Evolutionary conservation across 1,140 invertebrate species (phyloP).

Genomic region (Drosophila willistoni): DNA sequence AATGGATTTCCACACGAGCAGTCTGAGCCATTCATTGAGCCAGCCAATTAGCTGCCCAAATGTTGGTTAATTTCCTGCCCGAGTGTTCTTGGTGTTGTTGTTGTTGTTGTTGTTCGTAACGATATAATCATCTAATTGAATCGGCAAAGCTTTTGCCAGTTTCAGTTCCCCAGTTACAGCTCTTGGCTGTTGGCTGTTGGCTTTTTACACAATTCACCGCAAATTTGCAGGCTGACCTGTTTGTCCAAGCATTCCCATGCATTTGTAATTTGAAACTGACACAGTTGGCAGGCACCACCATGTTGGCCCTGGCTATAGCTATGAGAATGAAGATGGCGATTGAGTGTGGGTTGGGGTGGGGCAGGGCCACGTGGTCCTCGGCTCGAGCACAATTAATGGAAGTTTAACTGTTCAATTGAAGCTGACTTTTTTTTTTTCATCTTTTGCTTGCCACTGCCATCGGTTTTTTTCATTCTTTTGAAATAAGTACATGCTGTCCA

Average conservation of each 20-base stretch:
- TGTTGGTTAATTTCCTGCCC: constrained; percentile 74
- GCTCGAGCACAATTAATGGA: constrained; percentile 79
- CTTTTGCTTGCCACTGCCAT: constrained; percentile 11
- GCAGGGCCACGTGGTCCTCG: constrained; percentile 41
- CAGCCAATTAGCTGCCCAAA: constrained; percentile 79
- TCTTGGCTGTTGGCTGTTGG: background rate
- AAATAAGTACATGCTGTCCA: constrained; percentile 72
- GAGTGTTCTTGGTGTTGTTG: constrained; percentile 44
- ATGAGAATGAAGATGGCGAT: constrained; percentile 36
- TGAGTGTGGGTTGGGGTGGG: constrained; percentile 1
- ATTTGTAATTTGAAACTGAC: constrained; percentile 79
- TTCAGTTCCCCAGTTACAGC: background rate
- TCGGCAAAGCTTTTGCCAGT: constrained; percentile 35
- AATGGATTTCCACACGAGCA: constrained; percentile 77
- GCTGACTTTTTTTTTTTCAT: constrained; percentile 57
- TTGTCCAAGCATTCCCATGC: constrained; percentile 71
- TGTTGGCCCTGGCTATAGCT: constrained; percentile 1
- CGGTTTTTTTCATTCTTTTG: constrained; percentile 37
- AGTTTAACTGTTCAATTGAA: constrained; percentile 83
- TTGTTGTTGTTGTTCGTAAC: constrained; percentile 46
- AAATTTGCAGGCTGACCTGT: constrained; percentile 73
- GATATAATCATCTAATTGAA: constrained; percentile 80
- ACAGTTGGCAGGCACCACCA: constrained; percentile 54
- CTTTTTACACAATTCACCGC: constrained; percentile 51
- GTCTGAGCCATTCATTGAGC: constrained; percentile 72